Conservation (phyloP, 1,140 invertebrate genomes). For the Neotoxoptera formosana region DNA sequence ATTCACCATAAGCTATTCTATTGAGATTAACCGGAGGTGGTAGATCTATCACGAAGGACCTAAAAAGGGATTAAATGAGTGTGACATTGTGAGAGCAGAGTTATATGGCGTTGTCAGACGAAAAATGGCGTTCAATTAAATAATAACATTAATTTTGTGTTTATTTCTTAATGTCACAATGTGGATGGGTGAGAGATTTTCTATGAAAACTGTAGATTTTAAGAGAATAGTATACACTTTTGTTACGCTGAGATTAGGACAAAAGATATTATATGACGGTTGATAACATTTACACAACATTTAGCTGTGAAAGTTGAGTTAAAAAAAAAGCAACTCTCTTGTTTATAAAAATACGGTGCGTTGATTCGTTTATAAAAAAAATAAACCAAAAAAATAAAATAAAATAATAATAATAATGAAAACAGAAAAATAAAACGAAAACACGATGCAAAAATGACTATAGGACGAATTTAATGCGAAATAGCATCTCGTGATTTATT, state of each 20-base stretch:
- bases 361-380: background rate
- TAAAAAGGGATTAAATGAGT: constrained; percentile 27
- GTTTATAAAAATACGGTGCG: background rate
- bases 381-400: background rate
- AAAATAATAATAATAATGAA: background rate
- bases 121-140: constrained; percentile 8
- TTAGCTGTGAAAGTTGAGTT: background rate
- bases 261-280: background rate
- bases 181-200: background rate
- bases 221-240: background rate
- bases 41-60: constrained; percentile 1
- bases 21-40: constrained; percentile 23
- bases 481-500: background rate
- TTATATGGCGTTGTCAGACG: background rate
- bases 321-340: background rate
- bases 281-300: background rate
- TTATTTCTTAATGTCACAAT: constrained; percentile 1
- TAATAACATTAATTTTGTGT: constrained; percentile 12
- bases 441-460: background rate
- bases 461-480: background rate
- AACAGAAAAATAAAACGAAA: background rate
- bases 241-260: background rate
- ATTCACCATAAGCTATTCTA: background rate
- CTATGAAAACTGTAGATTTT: background rate
- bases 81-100: background rate